Base-by-base conservation (phyloP, 2,888 invertebrate species). In the Polyommatus iphigenia region DNA sequence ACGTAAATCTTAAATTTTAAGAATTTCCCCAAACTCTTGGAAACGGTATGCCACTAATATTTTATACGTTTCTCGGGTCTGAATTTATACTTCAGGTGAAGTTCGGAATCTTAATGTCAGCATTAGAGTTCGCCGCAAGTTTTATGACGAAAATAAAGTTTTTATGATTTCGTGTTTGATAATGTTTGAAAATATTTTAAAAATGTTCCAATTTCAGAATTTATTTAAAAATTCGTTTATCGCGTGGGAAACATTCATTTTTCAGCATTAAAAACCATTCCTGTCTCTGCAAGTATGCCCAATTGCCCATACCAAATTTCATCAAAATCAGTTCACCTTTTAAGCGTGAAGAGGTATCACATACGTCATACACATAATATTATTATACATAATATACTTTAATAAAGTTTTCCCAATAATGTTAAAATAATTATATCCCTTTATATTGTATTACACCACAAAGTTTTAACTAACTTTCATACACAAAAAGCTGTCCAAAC, bases 1-100 rank as follows among this genome's bases (percentile, higher is more conserved):
- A 84, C 88, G 88, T 91, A 91, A 91, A 91, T 90, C 87, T 85
- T 84, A 81, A 80, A 84, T 85, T 87, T 84, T 83, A 83, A 84
- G 83, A 80, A 83, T 84, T 82, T 80, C 83, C 82, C 79, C 77
- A 79, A 81, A 79, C 79, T 77, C 71, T 76, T 78, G 79, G 77
- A 80, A 78, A 78, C 50, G 77, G 79, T 79, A 71, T 79, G 75
- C 71, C 67, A 71, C 78, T 59, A 72, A 78, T 79, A 77, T 76
- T 78, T 77, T 78, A 80, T 78, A 79, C 78, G 59, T 73, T 72
- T 54, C 57, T 57, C 32, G 46, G 46, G 73, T 78, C 36, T 36
- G 18, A 78, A 78, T 77, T 77, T 59, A 78, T 78, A 46, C 41
- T 78, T 73, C 46, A 73, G 72, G 73, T 62, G 46, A 46, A 72